phyloP scores from a whole-genome alignment of 2,888 invertebrate genomes.

The Eledone cirrhosa region DNA sequence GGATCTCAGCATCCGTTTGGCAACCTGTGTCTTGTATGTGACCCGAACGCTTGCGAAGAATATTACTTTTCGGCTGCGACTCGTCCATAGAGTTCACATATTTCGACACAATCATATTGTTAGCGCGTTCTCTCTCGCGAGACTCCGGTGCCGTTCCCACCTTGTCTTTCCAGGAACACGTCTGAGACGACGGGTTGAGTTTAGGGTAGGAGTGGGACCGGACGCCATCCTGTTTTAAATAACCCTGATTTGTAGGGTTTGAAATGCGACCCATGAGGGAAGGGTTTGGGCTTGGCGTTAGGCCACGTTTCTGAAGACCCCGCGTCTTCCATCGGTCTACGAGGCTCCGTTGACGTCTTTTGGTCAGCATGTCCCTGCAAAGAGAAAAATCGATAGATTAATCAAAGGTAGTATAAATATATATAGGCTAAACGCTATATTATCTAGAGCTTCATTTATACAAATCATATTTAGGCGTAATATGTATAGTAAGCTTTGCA shows the following conservation, averaged over 20 bases:
- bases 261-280: constrained; percentile 1
- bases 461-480: too few species aligned
- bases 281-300: constrained; percentile 7
- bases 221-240: constrained; percentile 11
- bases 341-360: constrained; percentile 18
- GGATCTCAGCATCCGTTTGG: constrained; percentile 19
- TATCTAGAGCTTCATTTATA: too few species aligned
- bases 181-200: constrained; percentile 7
- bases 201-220: constrained; percentile 11
- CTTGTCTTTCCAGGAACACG: constrained; percentile 9
- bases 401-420: too few species aligned
- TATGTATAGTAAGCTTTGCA: too few species aligned
- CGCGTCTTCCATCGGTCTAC: constrained; percentile 17
- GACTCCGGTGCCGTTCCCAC: not conserved
- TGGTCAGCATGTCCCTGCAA: constrained; percentile 19
- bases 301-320: constrained; percentile 13
- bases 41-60: constrained; percentile 10
- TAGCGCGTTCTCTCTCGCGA: not conserved
- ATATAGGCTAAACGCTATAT: too few species aligned
- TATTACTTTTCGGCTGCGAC: not conserved
- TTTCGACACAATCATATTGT: not conserved
- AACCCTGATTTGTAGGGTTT: not conserved
- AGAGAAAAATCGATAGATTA: not conserved
- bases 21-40: constrained; percentile 18
- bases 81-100: not conserved